Evolutionary conservation across 2,888 invertebrate genomes (phyloP).

Genomic region (Coelopa pilipes): DNA sequence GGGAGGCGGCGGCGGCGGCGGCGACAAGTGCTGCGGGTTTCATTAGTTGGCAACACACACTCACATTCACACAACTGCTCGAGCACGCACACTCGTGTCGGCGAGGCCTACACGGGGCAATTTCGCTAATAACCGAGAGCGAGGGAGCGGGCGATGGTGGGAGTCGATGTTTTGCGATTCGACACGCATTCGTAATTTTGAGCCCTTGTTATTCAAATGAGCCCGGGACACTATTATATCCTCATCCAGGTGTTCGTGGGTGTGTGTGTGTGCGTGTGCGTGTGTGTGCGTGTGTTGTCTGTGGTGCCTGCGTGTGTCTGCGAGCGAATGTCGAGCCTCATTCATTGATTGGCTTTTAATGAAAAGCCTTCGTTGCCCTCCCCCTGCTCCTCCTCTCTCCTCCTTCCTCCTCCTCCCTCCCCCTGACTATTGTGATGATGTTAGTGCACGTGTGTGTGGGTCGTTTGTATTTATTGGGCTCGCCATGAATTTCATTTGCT

Average conservation of each 20-base stretch:
- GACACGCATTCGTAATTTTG: constrained; percentile 39
- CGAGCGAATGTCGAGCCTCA: not conserved
- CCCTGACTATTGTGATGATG: not conserved
- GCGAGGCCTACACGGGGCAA: not conserved
- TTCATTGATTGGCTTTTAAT: not conserved
- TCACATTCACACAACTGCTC: too few species aligned
- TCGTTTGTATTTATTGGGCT: not conserved
- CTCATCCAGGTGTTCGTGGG: constrained; percentile 6
- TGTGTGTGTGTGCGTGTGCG: constrained; percentile 41
- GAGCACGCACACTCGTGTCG: not conserved
- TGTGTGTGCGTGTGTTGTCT: too few species aligned
- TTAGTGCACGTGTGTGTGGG: not conserved
- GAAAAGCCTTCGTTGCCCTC: not conserved
- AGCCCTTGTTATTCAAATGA: constrained; percentile 32
- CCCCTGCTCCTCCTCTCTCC: too few species aligned
- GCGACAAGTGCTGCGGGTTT: not conserved
- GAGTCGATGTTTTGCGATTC: not conserved
- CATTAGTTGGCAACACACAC: not conserved
- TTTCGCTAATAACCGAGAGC: not conserved
- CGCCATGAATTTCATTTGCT: not conserved
- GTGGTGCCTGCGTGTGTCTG: not conserved
- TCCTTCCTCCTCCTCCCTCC: too few species aligned
- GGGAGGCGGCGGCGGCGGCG: not conserved
- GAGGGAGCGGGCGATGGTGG: not conserved
- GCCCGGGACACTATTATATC: constrained; percentile 20